phyloP scores from a whole-genome alignment of 2,888 invertebrate genomes.

The Leucophenga maculata region DNA sequence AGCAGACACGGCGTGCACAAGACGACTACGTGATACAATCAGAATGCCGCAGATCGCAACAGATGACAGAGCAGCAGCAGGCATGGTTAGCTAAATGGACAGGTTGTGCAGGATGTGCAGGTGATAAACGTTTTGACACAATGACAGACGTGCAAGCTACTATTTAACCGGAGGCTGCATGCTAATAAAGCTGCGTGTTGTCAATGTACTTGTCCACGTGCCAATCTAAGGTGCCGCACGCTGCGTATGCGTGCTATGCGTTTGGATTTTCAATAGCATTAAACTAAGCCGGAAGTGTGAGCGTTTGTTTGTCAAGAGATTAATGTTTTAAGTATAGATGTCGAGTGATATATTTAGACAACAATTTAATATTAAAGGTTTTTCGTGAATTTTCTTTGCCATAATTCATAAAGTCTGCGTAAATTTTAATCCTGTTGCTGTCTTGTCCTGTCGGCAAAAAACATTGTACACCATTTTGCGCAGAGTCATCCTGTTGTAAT shows the following conservation, averaged over 20 bases:
- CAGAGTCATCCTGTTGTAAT: background rate
- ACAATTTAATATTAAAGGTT: too few species aligned
- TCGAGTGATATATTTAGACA: too few species aligned
- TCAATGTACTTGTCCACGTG: constrained; percentile 1
- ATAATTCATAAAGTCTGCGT: background rate
- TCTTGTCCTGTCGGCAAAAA: background rate
- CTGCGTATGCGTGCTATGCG: background rate
- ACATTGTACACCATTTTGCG: background rate
- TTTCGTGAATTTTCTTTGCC: too few species aligned
- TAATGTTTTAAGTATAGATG: too few species aligned
- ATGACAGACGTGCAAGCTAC: constrained; percentile 43
- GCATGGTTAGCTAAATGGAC: constrained; percentile 9
- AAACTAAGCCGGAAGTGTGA: background rate
- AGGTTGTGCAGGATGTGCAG: constrained; percentile 45
- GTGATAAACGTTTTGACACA: constrained; percentile 53
- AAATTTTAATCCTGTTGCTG: background rate
- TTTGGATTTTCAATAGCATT: background rate
- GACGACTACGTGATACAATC: constrained; percentile 32
- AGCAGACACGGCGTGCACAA: background rate
- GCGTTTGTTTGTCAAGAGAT: too few species aligned
- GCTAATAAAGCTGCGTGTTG: constrained; percentile 5
- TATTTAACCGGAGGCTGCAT: background rate
- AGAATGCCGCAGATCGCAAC: constrained; percentile 37
- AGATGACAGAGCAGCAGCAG: too few species aligned
- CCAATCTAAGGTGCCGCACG: background rate